phyloP scores from a whole-genome alignment of 2,113 vertebrate genomes.

The Sander lucioperca region DNA sequence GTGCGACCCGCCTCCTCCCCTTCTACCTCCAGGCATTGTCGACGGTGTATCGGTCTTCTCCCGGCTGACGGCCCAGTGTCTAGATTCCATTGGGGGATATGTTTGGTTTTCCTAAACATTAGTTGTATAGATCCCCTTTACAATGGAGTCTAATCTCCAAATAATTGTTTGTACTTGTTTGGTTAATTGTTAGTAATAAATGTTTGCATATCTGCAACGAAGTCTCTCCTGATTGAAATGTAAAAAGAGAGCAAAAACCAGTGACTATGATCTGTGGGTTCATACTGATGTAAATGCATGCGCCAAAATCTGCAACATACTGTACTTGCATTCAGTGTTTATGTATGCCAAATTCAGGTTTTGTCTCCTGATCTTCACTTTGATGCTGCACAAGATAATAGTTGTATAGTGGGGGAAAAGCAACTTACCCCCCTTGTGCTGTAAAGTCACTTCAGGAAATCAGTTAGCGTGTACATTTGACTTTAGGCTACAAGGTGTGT shows the following conservation, averaged over 20 bases:
- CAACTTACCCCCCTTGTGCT: not conserved
- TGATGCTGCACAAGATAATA: not conserved
- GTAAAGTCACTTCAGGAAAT: constrained; percentile 33
- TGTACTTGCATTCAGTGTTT: not conserved
- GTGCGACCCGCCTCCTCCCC: too few species aligned
- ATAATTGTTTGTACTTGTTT: too few species aligned
- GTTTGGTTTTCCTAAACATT: too few species aligned
- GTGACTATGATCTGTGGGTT: not conserved
- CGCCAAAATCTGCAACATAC: not conserved
- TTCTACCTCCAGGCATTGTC: too few species aligned
- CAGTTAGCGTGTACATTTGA: constrained; percentile 7
- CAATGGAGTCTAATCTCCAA: too few species aligned
- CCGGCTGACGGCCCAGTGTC: too few species aligned
- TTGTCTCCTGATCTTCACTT: not conserved
- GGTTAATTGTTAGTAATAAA: too few species aligned
- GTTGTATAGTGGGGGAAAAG: not conserved
- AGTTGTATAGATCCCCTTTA: too few species aligned
- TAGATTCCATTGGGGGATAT: too few species aligned
- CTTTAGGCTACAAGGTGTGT: constrained; percentile 28
- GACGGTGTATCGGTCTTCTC: too few species aligned
- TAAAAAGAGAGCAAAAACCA: not conserved
- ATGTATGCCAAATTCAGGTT: not conserved
- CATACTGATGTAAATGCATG: not conserved
- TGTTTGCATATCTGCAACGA: too few species aligned
- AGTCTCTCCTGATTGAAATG: too few species aligned